Conservation (phyloP, 2,113 vertebrate species). For the Chaenocephalus aceratus region DNA sequence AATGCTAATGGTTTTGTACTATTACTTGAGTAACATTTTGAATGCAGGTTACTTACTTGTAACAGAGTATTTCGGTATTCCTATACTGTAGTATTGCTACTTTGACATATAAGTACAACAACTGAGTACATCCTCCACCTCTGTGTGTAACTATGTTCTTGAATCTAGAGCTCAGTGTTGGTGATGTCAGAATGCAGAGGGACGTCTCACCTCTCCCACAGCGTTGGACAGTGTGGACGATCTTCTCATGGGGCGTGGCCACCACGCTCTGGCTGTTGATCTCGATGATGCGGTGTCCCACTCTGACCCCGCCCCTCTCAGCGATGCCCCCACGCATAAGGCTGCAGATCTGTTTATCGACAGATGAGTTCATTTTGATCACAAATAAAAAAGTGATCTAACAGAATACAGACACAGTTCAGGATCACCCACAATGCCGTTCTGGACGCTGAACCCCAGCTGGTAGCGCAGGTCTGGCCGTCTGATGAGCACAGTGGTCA, state of each 20-base stretch:
- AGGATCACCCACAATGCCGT: constrained; percentile 91
- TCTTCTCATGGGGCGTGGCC: constrained; percentile 96
- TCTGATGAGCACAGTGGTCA: constrained; percentile 96
- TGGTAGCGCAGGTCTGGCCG: constrained; percentile 96
- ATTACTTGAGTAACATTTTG: too few species aligned
- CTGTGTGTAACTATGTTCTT: background rate
- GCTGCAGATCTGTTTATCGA: constrained; percentile 91
- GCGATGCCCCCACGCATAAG: constrained; percentile 98
- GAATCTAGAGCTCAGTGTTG: background rate
- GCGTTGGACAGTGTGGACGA: constrained; percentile 96
- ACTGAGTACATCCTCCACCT: too few species aligned
- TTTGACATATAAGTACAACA: too few species aligned
- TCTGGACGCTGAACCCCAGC: constrained; percentile 97
- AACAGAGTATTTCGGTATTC: too few species aligned
- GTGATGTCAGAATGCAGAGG: background rate
- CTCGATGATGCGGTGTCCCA: constrained; percentile 97
- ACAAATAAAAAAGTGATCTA: background rate
- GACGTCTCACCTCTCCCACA: constrained; percentile 92
- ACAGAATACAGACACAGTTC: background rate
- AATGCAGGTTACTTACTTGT: too few species aligned
- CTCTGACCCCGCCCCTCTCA: constrained; percentile 95
- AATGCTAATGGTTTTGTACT: too few species aligned
- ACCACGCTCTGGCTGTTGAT: constrained; percentile 98
- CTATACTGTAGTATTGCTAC: too few species aligned
- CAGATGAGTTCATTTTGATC: background rate